Conservation (phyloP, 2,888 invertebrate species). For the Cylloceria caligata region DNA sequence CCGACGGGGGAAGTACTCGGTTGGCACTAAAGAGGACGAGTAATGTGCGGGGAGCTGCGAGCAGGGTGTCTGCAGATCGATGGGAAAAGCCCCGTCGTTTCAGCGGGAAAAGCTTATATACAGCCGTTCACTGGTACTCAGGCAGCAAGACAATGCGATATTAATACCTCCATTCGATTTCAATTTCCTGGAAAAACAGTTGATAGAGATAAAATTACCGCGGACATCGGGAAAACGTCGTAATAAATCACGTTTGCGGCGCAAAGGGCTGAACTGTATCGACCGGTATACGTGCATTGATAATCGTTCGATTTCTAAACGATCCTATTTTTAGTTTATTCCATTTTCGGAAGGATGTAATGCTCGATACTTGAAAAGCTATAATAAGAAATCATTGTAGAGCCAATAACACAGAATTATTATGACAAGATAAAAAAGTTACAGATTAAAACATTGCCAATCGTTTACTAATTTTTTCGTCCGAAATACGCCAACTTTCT, state of each 20-base stretch:
- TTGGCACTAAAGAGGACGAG: not conserved
- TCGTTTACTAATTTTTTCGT: no score
- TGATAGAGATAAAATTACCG: conserved; percentile 82
- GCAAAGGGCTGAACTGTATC: conserved; percentile 1
- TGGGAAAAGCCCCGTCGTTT: conserved; percentile 27
- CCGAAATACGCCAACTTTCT: no score
- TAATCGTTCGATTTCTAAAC: not conserved
- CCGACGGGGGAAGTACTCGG: not conserved
- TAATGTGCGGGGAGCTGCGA: not conserved
- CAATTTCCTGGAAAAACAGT: conserved; percentile 83
- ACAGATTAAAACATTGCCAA: no score
- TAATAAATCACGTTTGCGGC: conserved; percentile 77
- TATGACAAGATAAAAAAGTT: no score
- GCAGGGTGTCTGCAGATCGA: conserved; percentile 31
- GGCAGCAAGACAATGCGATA: conserved; percentile 80
- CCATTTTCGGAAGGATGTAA: not conserved
- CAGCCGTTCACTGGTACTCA: not conserved
- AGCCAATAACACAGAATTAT: no score
- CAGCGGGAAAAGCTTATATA: conserved; percentile 22
- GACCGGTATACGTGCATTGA: conserved; percentile 5
- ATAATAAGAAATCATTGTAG: no score
- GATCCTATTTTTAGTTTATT: not conserved
- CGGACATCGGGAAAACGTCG: conserved; percentile 76
- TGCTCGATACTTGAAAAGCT: not conserved
- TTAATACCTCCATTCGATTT: conserved; percentile 83